Evolutionary conservation across 35 echinoderm and acorn worm genomes (phyloP).

Genomic region (Apostichopus californicus): DNA sequence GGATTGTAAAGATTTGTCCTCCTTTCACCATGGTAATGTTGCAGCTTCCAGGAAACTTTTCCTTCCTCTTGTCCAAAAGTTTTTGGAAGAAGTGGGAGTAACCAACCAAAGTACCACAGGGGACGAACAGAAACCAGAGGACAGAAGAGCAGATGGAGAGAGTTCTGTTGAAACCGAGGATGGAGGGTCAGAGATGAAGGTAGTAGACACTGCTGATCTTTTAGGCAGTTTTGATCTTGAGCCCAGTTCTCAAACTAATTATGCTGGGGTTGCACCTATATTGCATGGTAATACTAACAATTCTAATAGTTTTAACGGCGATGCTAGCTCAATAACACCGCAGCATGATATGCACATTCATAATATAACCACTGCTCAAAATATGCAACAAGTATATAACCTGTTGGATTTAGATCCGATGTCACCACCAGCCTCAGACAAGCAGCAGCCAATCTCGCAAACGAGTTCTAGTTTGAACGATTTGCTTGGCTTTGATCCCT

Average conservation of each 20-base stretch:
- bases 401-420: slow-evolving; percentile 69
- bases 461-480: neutral
- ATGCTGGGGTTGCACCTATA: slow-evolving; percentile 3
- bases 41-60: slow-evolving; percentile 70
- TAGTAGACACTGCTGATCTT: slow-evolving; percentile 48
- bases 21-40: slow-evolving; percentile 67
- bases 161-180: neutral
- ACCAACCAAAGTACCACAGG: neutral
- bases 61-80: slow-evolving; percentile 64
- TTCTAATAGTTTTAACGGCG: slow-evolving; percentile 33
- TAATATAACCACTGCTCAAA: slow-evolving; percentile 17
- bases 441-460: too few species aligned
- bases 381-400: slow-evolving; percentile 42
- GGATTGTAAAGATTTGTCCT: slow-evolving; percentile 15
- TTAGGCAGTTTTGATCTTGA: slow-evolving; percentile 34
- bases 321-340: slow-evolving; percentile 6
- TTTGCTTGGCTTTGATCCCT: slow-evolving; percentile 55
- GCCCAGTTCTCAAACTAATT: neutral
- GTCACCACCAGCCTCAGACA: neutral
- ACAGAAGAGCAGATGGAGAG: slow-evolving; percentile 2
- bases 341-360: slow-evolving; percentile 21
- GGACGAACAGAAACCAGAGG: slow-evolving; percentile 12
- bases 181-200: slow-evolving; percentile 8
- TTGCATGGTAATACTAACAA: slow-evolving; percentile 50
- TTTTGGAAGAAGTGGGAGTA: slow-evolving; percentile 40